Percentiles rank a stretch among this genome's conserved stretches.
Conservation (phyloP, 2,888 invertebrate species). For the Apamea monoglypha region DNA sequence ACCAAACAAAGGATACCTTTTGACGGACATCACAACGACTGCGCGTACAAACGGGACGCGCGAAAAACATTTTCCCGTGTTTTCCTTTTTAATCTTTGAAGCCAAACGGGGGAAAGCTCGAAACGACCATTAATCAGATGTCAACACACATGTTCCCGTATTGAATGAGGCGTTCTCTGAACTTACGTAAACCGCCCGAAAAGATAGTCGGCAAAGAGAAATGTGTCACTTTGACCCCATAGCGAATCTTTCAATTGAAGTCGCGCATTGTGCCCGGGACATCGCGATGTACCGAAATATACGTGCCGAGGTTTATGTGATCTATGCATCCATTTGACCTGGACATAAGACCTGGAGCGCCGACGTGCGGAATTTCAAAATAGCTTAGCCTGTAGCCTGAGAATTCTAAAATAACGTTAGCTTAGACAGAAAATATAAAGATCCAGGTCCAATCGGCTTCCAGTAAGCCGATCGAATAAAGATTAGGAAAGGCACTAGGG, state of each 20-base stretch:
- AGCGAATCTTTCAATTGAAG: constrained; percentile 69
- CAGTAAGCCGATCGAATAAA: constrained; percentile 47
- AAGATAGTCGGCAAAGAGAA: constrained; percentile 72
- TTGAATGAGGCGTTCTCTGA: constrained; percentile 73
- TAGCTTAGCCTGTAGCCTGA: constrained; percentile 7
- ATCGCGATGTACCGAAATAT: constrained; percentile 36
- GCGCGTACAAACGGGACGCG: constrained; percentile 47
- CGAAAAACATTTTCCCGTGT: constrained; percentile 66
- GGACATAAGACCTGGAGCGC: constrained; percentile 23
- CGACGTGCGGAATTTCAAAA: constrained; percentile 26
- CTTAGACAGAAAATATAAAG: constrained; percentile 21
- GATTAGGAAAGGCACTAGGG: constrained; percentile 30
- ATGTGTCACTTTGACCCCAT: constrained; percentile 73
- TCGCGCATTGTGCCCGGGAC: constrained; percentile 38
- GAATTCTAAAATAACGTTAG: constrained; percentile 37
- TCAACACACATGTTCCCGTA: constrained; percentile 76
- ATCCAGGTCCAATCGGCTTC: constrained; percentile 15
- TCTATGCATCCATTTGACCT: constrained; percentile 20
- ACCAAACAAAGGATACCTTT: constrained; percentile 47
- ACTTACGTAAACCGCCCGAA: constrained; percentile 72
- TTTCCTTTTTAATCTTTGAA: constrained; percentile 72
- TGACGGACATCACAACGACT: constrained; percentile 55
- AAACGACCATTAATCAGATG: constrained; percentile 81
- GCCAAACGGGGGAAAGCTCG: constrained; percentile 67
- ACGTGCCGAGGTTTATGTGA: constrained; percentile 7